phyloP scores from a whole-genome alignment of 2,113 vertebrate species.

The Heloderma charlesbogerti region DNA sequence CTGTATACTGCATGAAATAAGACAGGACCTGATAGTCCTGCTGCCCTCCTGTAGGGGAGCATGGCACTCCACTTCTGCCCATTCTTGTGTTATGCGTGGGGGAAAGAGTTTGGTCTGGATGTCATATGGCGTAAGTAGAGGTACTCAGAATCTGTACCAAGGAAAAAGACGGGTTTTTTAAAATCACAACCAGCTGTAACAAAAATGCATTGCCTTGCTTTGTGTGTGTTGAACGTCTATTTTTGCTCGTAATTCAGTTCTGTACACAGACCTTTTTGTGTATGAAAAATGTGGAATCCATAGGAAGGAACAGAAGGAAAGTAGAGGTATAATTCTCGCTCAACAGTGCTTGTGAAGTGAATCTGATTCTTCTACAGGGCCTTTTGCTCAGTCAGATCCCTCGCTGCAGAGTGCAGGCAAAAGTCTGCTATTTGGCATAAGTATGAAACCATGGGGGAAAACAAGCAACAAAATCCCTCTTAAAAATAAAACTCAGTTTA shows the following conservation, averaged over 20 bases:
- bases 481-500: background rate
- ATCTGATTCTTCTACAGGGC: background rate
- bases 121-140: background rate
- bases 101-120: too few species aligned
- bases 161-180: background rate
- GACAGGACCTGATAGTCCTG: background rate
- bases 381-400: background rate
- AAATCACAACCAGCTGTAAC: too few species aligned
- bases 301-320: background rate
- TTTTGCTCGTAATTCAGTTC: background rate
- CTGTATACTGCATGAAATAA: background rate
- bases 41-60: background rate
- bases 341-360: background rate
- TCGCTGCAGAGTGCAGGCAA: background rate
- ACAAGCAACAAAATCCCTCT: background rate
- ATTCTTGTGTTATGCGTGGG: background rate
- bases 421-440: background rate
- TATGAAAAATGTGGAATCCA: background rate
- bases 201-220: background rate
- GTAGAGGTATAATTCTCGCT: too few species aligned
- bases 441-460: background rate
- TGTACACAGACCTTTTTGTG: background rate
- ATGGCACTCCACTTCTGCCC: background rate
- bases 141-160: background rate
- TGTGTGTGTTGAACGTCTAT: background rate